Evolutionary conservation across 2,888 invertebrate species (phyloP), one percentile per base, ranked within the genome.

Genomic region (Deroplatys truncata): DNA sequence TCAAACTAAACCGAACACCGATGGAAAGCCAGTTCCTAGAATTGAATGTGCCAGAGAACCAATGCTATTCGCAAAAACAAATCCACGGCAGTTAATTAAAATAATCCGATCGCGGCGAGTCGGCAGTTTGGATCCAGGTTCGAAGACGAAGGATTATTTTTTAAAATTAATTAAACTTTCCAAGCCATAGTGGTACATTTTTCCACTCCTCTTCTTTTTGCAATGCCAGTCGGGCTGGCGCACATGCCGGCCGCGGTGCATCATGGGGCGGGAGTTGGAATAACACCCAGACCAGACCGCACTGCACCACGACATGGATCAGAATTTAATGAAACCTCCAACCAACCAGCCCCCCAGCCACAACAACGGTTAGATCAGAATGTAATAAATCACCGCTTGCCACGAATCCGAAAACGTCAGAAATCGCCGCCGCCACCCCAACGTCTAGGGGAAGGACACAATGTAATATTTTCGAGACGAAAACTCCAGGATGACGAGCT

Each of bases 251-350:
- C 13, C 20, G 84, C 31, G 84, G 84, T 29, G 84, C 31, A 84
- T 31, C 35, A 84, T 84, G 84, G 84, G 35, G 31, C 29, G 35
- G 20, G 84, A 28, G 84, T 31, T 31, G 56, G 86, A 82, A 86
- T 72, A 31, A 82, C 16, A 82, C 86, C 9, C n/a, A 35, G 85
- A 35, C 9, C n/a, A 35, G 85, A 35, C 43, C 28, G n/a, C 49
- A 16, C 28, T 31, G 83, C 43, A 83, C 87, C 83, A 87, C 82
- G 82, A 87, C 87, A 87, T 87, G 87, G 87, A 87, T 87, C 87
- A 87, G 87, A 87, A 87, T 87, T 87, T 87, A 87, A 87, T 87
- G 87, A 87, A 87, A 87, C 82, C 83, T 72, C 87, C 83, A 35
- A 83, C 87, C 83, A 13, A 82, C 82, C 82, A 16, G 35, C 82